Conservation (phyloP, 2,797 vertebrate genomes). For the Clarias laeviceps region DNA sequence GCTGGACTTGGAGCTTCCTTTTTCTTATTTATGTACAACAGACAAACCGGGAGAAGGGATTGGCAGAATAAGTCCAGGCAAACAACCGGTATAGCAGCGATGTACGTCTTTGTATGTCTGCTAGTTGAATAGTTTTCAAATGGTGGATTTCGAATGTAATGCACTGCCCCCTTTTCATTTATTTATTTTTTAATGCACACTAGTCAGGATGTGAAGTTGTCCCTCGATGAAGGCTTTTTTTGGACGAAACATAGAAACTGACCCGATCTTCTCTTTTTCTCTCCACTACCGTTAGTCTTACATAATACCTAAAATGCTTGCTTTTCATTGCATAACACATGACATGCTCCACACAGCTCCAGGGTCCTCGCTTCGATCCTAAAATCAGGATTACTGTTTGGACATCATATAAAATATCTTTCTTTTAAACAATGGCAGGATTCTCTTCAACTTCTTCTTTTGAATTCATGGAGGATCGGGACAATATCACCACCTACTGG, state of each 20-base stretch:
- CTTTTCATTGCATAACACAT: background rate
- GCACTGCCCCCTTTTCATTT: background rate
- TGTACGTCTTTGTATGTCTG: background rate
- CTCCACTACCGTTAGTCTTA: background rate
- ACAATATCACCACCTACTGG: too few species aligned
- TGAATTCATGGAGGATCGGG: too few species aligned
- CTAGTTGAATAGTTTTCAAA: background rate
- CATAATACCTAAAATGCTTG: background rate
- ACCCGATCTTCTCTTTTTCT: background rate
- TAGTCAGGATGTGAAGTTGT: background rate
- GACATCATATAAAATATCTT: too few species aligned
- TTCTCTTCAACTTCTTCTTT: too few species aligned
- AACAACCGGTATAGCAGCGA: background rate
- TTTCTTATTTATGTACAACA: background rate
- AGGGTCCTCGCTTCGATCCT: background rate
- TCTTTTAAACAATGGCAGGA: background rate
- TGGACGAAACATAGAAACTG: conserved; percentile 5
- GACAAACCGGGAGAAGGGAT: background rate
- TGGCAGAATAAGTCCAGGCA: background rate
- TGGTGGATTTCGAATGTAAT: background rate
- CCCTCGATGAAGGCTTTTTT: conserved; percentile 10
- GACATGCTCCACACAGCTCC: background rate
- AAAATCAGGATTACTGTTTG: background rate
- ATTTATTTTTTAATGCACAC: background rate
- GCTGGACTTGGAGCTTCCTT: background rate